Evolutionary conservation across 2,113 vertebrate species (phyloP).

Genomic region (Myiopsitta monachus): DNA sequence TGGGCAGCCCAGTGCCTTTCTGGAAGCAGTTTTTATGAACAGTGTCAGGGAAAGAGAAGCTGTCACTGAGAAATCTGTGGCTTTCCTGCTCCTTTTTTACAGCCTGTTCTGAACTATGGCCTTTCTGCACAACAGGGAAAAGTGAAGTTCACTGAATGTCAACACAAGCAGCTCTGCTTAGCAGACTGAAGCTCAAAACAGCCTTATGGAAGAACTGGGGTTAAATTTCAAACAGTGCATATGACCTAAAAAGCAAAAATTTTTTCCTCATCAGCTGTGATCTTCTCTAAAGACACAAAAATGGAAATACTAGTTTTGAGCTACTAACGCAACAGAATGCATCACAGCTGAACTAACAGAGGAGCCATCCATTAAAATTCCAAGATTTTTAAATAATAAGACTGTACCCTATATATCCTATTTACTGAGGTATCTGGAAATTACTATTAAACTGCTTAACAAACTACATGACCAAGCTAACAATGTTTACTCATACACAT

Average conservation of each 20-base stretch:
- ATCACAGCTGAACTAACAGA: constrained; percentile 32
- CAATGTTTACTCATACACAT: not conserved
- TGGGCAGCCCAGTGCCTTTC: not conserved
- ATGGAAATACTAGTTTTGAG: constrained; percentile 2
- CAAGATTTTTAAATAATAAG: constrained; percentile 50
- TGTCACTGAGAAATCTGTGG: constrained; percentile 34
- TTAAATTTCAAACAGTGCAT: constrained; percentile 6
- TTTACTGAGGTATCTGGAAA: not conserved
- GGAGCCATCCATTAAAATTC: not conserved
- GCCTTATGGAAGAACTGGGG: not conserved
- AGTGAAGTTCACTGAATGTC: constrained; percentile 32
- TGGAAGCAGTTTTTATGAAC: constrained; percentile 24
- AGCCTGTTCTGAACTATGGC: constrained; percentile 38
- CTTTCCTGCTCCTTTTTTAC: not conserved
- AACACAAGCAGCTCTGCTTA: constrained; percentile 31
- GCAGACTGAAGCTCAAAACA: constrained; percentile 7
- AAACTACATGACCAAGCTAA: not conserved
- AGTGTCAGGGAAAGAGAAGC: constrained; percentile 47
- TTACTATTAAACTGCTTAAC: constrained; percentile 37
- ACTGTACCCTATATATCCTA: not conserved
- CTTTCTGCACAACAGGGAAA: constrained; percentile 11
- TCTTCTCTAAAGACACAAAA: not conserved
- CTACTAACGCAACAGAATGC: not conserved
- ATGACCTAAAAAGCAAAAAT: not conserved
- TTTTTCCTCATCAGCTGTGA: not conserved